Conservation (phyloP, 2,888 invertebrate species). For the Willowsia nigromaculata region DNA sequence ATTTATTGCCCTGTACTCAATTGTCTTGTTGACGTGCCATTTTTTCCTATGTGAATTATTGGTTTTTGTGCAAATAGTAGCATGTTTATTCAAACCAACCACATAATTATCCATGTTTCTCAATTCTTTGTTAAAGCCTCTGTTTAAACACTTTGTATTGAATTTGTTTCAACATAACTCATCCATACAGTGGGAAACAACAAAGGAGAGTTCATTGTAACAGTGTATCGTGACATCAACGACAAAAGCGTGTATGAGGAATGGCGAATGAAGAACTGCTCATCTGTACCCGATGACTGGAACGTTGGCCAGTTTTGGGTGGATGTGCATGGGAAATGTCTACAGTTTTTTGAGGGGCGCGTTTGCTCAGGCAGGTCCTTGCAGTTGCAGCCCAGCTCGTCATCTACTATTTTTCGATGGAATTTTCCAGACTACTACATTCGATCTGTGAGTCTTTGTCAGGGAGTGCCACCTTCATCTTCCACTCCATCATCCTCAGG, state of each 20-base stretch:
- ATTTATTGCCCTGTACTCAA: conserved; percentile 9
- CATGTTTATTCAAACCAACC: too few relatives aligned
- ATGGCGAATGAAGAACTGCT: conserved; percentile 74
- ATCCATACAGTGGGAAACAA: neutral
- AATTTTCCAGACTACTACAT: conserved; percentile 71
- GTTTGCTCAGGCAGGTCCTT: conserved; percentile 69
- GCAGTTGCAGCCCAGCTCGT: conserved; percentile 61
- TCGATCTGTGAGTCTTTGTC: conserved; percentile 66
- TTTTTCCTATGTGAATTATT: conserved; percentile 35
- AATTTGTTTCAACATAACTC: neutral
- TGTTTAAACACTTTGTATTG: too few relatives aligned
- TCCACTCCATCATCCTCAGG: neutral
- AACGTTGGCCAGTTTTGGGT: conserved; percentile 71
- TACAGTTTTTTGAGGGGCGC: conserved; percentile 70
- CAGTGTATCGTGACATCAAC: conserved; percentile 69
- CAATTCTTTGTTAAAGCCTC: neutral
- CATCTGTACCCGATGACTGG: conserved; percentile 69
- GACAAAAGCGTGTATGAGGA: conserved; percentile 69
- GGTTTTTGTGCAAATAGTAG: neutral
- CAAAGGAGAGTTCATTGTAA: conserved; percentile 62
- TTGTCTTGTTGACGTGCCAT: neutral
- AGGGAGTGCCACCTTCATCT: conserved; percentile 50
- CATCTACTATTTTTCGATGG: conserved; percentile 72
- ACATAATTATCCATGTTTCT: too few relatives aligned
- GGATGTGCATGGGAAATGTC: conserved; percentile 70